Evolutionary conservation across 1,140 invertebrate species (phyloP).

Genomic region (Drosophila fuyamai): DNA sequence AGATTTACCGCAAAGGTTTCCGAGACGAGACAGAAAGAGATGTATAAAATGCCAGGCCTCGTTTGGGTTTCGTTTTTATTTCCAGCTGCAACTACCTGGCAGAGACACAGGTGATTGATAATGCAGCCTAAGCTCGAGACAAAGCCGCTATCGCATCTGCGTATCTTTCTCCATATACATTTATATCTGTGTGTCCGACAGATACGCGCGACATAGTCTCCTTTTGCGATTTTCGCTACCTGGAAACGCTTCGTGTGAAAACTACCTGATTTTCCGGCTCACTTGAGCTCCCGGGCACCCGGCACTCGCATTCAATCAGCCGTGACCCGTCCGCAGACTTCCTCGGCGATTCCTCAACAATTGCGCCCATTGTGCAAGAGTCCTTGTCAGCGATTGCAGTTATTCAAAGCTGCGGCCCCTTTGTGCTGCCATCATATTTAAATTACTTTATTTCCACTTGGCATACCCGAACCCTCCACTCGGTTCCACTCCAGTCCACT

Average conservation of each 20-base stretch:
- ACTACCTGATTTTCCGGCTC: slow-evolving; percentile 76
- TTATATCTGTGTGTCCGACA: slow-evolving; percentile 38
- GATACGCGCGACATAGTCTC: slow-evolving; percentile 59
- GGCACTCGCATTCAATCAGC: slow-evolving; percentile 47
- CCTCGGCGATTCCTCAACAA: slow-evolving; percentile 61
- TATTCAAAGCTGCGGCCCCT: slow-evolving; percentile 63
- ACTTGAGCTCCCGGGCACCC: slow-evolving; percentile 29
- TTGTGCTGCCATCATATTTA: slow-evolving; percentile 69
- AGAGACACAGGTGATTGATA: slow-evolving; percentile 74
- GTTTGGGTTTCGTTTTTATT: slow-evolving; percentile 18
- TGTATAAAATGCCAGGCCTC: slow-evolving; percentile 60
- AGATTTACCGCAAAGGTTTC: slow-evolving; percentile 21
- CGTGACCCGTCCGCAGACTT: slow-evolving; percentile 34
- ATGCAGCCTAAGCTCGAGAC: slow-evolving; percentile 59
- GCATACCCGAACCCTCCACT: slow-evolving; percentile 17
- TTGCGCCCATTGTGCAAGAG: slow-evolving; percentile 65
- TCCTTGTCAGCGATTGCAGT: slow-evolving; percentile 45
- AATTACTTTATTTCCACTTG: slow-evolving; percentile 77
- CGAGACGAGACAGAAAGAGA: slow-evolving; percentile 16
- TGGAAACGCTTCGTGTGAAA: slow-evolving; percentile 66
- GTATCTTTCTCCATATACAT: slow-evolving; percentile 7
- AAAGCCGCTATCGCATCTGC: slow-evolving; percentile 61
- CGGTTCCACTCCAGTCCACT: slow-evolving; percentile 13
- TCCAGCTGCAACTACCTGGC: slow-evolving; percentile 58
- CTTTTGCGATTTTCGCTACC: slow-evolving; percentile 21